These are phyloP conservation scores for Morelia viridis DNA, from an alignment of 2,797 vertebrate genomes.

Conservation along the genomic window DNA sequence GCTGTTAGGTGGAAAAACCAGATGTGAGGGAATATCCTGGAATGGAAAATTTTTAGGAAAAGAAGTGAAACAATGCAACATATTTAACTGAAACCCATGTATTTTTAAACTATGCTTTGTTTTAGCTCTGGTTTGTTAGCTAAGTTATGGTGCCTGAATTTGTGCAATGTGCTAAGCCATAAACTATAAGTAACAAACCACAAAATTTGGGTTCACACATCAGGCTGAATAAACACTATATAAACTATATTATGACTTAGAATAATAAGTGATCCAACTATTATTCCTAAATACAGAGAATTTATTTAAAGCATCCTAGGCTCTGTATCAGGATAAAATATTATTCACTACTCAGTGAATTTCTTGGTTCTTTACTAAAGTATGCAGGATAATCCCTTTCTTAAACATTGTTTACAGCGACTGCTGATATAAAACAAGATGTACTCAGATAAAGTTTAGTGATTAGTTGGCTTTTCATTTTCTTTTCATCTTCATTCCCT, in stretches of 20 bases:
- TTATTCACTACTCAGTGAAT: not conserved
- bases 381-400: not conserved
- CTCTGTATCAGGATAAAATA: not conserved
- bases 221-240: not conserved
- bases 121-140: no score
- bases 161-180: no score
- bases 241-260: not conserved
- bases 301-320: not conserved
- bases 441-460: not conserved
- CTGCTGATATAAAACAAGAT: not conserved
- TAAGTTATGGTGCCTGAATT: no score
- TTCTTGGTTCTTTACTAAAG: not conserved
- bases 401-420: not conserved
- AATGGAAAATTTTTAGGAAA: not conserved
- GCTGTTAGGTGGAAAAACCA: not conserved
- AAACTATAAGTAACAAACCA: no score
- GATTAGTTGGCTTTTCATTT: not conserved
- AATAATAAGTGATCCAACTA: not conserved
- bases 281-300: not conserved
- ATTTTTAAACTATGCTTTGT: no score
- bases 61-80: not conserved
- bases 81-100: no score
- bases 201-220: not conserved
- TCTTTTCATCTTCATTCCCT: not conserved
- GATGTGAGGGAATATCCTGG: not conserved